These are phyloP conservation scores for Hydropsyche tenuis DNA, from an alignment of 1,140 invertebrate species.

Conservation along the genomic window DNA sequence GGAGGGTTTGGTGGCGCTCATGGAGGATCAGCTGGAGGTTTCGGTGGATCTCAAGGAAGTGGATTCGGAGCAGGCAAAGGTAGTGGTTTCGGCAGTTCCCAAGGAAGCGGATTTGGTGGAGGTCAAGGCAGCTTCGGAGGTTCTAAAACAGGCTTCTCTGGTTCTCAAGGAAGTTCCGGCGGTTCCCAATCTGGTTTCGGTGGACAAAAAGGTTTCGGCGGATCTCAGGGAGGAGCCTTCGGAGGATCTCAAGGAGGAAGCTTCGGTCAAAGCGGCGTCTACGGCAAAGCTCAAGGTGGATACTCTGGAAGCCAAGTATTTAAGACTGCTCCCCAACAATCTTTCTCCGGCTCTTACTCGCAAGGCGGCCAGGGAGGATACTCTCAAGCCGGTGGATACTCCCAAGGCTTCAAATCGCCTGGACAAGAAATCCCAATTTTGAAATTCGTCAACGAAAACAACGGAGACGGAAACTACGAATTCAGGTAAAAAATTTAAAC, in stretches of 20 bases:
- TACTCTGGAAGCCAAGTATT: constrained; percentile 39
- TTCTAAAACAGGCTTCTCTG: background rate
- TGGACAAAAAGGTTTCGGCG: background rate
- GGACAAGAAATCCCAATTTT: constrained; percentile 50
- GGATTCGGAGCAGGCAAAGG: constrained; percentile 19
- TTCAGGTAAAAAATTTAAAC: constrained; percentile 49
- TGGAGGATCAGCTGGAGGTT: background rate
- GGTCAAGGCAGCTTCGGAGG: background rate
- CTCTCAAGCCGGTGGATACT: constrained; percentile 21
- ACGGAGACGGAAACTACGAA: constrained; percentile 54
- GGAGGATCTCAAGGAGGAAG: constrained; percentile 8
- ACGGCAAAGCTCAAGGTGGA: constrained; percentile 1
- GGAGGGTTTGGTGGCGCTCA: background rate
- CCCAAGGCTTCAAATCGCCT: constrained; percentile 30
- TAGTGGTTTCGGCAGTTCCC: constrained; percentile 3
- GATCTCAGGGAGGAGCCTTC: background rate
- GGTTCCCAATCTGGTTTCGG: constrained; percentile 22
- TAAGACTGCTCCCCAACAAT: constrained; percentile 33
- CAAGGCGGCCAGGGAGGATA: constrained; percentile 3
- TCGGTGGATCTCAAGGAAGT: constrained; percentile 16
- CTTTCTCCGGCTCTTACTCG: constrained; percentile 17
- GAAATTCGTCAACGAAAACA: constrained; percentile 52
- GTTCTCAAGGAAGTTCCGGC: background rate
- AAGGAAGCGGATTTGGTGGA: background rate
- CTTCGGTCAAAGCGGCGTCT: background rate